A percentile compares a stretch with the other conserved stretches of the same genome.
phyloP scores from a whole-genome alignment of 2,113 vertebrate genomes.

The Salvelinus fontinalis region DNA sequence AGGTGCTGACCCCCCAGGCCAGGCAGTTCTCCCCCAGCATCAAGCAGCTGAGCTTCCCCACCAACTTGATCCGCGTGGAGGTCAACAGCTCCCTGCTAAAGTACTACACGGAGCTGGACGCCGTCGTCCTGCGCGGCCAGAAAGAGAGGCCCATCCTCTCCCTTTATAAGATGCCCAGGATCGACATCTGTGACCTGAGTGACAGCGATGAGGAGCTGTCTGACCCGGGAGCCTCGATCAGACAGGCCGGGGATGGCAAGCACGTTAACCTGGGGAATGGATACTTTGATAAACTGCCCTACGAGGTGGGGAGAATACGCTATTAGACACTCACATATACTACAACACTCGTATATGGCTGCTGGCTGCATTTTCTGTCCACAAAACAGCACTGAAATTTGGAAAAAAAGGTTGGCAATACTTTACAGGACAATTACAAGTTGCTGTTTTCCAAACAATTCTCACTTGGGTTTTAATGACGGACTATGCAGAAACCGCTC shows the following conservation, averaged over 20 bases:
- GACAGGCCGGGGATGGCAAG: conserved; percentile 72
- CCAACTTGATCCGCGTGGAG: conserved; percentile 94
- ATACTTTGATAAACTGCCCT: conserved; percentile 96
- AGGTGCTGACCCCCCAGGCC: conserved; percentile 86
- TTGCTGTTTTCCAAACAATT: too few species aligned
- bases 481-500: too few species aligned
- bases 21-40: conserved; percentile 93
- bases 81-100: conserved; percentile 93
- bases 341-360: too few species aligned
- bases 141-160: conserved; percentile 88
- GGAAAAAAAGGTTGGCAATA: too few species aligned
- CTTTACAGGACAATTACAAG: too few species aligned
- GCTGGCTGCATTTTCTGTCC: too few species aligned
- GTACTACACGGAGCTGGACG: conserved; percentile 97
- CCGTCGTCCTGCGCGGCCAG: conserved; percentile 89
- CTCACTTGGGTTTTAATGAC: too few species aligned
- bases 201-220: conserved; percentile 86
- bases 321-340: neutral
- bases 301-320: conserved; percentile 82
- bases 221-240: conserved; percentile 77
- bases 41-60: conserved; percentile 91
- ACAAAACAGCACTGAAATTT: too few species aligned
- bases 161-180: conserved; percentile 83
- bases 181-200: conserved; percentile 87
- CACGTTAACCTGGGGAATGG: conserved; percentile 82